Evolutionary conservation across 2,888 invertebrate genomes (phyloP).

Genomic region (Agriopis leucophaearia): DNA sequence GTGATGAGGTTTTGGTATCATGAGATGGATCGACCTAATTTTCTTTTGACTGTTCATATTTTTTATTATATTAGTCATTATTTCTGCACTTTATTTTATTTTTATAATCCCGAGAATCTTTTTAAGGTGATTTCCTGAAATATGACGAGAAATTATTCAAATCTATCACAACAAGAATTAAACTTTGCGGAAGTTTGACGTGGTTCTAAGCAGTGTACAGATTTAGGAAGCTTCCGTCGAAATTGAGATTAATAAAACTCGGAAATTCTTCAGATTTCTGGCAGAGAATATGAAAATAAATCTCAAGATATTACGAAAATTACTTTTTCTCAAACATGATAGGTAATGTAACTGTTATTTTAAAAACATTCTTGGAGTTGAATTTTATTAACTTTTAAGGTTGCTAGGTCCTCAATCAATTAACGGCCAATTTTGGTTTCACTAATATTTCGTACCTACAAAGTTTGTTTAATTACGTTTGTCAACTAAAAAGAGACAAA

Average conservation of each 20-base stretch:
- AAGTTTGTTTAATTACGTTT: no score
- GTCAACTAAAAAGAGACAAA: no score
- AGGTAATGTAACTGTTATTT: no score
- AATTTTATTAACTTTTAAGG: no score
- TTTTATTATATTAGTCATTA: background rate
- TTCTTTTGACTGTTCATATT: background rate
- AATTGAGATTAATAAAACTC: constrained; percentile 32
- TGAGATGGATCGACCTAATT: background rate
- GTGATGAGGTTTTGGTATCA: background rate
- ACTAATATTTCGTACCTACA: no score
- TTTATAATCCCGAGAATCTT: background rate
- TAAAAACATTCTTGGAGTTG: no score
- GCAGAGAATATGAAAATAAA: constrained; percentile 8
- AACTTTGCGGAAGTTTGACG: constrained; percentile 33
- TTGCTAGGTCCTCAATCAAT: no score
- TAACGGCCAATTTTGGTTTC: no score
- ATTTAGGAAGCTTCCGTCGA: constrained; percentile 24
- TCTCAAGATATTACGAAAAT: background rate
- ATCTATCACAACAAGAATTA: constrained; percentile 37
- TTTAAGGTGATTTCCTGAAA: constrained; percentile 21
- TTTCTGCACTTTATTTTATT: background rate
- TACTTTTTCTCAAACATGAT: no score
- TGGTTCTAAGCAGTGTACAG: constrained; percentile 24
- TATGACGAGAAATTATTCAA: constrained; percentile 29
- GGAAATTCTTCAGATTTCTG: constrained; percentile 16